phyloP scores from a whole-genome alignment of 2,797 vertebrate genomes.

The Hyperoplus immaculatus region DNA sequence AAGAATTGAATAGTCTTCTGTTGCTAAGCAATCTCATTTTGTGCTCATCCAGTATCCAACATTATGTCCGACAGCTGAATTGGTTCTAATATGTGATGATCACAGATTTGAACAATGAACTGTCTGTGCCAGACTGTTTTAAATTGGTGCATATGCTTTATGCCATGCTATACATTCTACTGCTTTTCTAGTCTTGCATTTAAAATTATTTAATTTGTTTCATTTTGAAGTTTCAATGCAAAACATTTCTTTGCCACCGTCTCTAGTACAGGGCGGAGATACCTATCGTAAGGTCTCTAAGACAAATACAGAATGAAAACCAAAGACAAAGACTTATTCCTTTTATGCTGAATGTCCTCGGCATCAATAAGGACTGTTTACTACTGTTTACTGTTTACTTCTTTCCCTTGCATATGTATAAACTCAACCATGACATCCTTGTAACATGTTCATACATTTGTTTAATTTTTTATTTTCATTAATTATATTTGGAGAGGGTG shows the following conservation, averaged over 20 bases:
- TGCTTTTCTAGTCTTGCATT: constrained; percentile 18
- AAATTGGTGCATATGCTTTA: constrained; percentile 14
- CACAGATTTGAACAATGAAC: constrained; percentile 50
- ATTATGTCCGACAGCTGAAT: constrained; percentile 48
- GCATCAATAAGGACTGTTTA: background rate
- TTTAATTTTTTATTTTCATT: background rate
- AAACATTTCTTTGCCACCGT: constrained; percentile 3
- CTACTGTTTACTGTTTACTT: background rate
- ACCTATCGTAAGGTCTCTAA: background rate
- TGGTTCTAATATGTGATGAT: constrained; percentile 59
- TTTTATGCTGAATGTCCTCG: background rate
- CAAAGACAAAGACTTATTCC: background rate
- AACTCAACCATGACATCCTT: background rate
- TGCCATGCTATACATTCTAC: background rate
- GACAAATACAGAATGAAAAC: constrained; percentile 6
- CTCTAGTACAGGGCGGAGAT: constrained; percentile 1
- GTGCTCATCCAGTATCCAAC: constrained; percentile 28
- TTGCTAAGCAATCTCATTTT: constrained; percentile 67
- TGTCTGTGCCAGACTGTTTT: constrained; percentile 11
- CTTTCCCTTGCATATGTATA: background rate
- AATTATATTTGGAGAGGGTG: background rate
- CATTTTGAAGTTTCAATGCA: constrained; percentile 3
- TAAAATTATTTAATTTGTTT: background rate
- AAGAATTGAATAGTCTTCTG: constrained; percentile 49
- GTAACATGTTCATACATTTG: background rate